Conservation (phyloP, 92 coral and sea anemone species). For the Epizoanthus ramosus region DNA sequence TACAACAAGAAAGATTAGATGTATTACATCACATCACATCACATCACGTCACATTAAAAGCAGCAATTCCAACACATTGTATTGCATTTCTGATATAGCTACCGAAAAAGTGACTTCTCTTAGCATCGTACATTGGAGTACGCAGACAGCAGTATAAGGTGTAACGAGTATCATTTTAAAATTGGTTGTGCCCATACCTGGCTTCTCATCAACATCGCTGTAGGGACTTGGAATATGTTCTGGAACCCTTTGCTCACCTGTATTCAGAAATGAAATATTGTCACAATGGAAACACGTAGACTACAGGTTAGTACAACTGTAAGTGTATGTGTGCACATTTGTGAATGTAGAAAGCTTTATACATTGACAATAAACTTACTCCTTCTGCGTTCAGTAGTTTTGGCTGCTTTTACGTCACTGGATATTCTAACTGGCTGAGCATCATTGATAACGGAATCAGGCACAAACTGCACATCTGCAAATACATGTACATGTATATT, state of each 20-base stretch:
- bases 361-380: neutral
- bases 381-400: constrained; percentile 12
- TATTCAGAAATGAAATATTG: neutral
- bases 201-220: neutral
- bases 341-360: no score
- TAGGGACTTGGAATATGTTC: constrained; percentile 6
- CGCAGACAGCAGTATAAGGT: neutral
- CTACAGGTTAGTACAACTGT: no score
- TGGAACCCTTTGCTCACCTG: constrained; percentile 61
- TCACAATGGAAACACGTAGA: neutral
- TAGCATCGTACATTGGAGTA: neutral
- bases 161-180: neutral
- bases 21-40: neutral
- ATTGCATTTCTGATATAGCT: neutral
- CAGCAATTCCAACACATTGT: no score
- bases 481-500: neutral
- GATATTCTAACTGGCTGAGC: neutral
- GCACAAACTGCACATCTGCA: constrained; percentile 30
- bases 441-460: constrained; percentile 1
- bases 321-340: no score
- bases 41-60: neutral
- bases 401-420: constrained; percentile 3
- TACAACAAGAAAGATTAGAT: neutral
- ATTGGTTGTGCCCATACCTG: neutral
- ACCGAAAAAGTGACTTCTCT: neutral